phyloP scores from a whole-genome alignment of 2,888 invertebrate species.

The Malthinus flaveolus region DNA sequence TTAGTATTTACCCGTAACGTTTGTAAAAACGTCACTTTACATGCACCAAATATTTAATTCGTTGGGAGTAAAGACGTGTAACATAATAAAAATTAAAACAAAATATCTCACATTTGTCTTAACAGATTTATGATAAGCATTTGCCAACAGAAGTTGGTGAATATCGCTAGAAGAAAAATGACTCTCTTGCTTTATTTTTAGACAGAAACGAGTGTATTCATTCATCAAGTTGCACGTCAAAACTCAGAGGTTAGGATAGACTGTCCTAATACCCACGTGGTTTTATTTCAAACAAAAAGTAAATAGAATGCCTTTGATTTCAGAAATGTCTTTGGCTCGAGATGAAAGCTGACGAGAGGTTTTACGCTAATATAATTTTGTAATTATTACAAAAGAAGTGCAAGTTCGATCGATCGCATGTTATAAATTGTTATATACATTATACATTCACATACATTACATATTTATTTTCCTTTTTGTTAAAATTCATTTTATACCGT shows the following conservation, averaged over 20 bases:
- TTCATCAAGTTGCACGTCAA: conserved; percentile 42
- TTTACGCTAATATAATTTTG: too few relatives aligned
- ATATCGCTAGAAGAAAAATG: conserved; percentile 30
- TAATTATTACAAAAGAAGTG: too few relatives aligned
- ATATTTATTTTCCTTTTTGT: too few relatives aligned
- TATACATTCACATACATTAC: too few relatives aligned
- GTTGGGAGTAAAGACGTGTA: too few relatives aligned
- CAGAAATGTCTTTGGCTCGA: background rate
- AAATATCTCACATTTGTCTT: conserved; percentile 44
- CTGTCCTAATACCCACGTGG: conserved; percentile 27
- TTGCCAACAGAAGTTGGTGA: conserved; percentile 34
- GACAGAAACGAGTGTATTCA: conserved; percentile 39
- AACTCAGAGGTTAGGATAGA: conserved; percentile 29
- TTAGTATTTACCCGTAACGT: too few relatives aligned
- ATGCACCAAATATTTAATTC: too few relatives aligned
- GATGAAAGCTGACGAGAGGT: background rate
- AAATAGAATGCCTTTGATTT: conserved; percentile 7
- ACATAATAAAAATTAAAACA: conserved; percentile 33
- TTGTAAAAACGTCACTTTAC: too few relatives aligned
- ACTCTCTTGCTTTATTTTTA: conserved; percentile 43
- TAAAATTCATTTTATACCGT: too few relatives aligned
- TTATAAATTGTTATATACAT: too few relatives aligned
- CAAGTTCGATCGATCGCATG: too few relatives aligned
- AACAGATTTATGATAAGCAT: conserved; percentile 44
- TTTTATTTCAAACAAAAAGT: conserved; percentile 25